These are phyloP conservation scores for Carapus acus DNA, from an alignment of 2,797 vertebrate genomes.

Conservation along the genomic window DNA sequence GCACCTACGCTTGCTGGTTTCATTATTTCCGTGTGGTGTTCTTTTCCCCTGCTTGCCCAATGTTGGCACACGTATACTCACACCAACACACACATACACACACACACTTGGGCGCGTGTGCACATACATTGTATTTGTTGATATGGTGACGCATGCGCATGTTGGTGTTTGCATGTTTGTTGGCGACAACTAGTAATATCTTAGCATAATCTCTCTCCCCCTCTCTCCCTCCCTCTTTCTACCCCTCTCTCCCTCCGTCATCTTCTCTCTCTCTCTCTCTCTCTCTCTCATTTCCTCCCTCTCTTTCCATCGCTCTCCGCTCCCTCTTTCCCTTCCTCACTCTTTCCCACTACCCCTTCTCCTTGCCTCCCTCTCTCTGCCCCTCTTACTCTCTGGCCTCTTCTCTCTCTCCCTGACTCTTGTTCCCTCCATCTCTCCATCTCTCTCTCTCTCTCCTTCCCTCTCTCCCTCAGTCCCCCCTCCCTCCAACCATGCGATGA, in stretches of 20 bases:
- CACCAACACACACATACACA: no score
- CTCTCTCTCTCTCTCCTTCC: background rate
- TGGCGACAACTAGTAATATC: constrained; percentile 40
- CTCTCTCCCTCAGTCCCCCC: background rate
- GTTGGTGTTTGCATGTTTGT: constrained; percentile 9
- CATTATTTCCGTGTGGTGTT: constrained; percentile 3
- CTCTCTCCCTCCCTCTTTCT: background rate
- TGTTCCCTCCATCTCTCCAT: constrained; percentile 4
- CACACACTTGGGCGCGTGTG: no score
- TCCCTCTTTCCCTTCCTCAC: background rate
- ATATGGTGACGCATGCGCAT: background rate
- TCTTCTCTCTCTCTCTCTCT: constrained; percentile 25
- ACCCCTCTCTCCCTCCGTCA: constrained; percentile 10
- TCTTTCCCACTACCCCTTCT: background rate
- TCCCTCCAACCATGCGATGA: constrained; percentile 31
- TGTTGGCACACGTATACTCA: no score
- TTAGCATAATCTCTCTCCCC: constrained; percentile 29
- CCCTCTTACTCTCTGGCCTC: constrained; percentile 14
- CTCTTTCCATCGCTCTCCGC: background rate
- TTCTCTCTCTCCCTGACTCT: constrained; percentile 22
- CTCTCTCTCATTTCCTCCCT: constrained; percentile 9
- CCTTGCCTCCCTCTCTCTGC: background rate
- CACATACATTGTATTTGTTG: background rate
- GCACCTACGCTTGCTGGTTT: constrained; percentile 28
- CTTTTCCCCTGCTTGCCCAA: constrained; percentile 2